A percentile compares a stretch with the other conserved stretches of the same genome.
These are phyloP conservation scores for Palaemon carinicauda DNA, from an alignment of 1,140 invertebrate genomes.

Conservation along the genomic window DNA sequence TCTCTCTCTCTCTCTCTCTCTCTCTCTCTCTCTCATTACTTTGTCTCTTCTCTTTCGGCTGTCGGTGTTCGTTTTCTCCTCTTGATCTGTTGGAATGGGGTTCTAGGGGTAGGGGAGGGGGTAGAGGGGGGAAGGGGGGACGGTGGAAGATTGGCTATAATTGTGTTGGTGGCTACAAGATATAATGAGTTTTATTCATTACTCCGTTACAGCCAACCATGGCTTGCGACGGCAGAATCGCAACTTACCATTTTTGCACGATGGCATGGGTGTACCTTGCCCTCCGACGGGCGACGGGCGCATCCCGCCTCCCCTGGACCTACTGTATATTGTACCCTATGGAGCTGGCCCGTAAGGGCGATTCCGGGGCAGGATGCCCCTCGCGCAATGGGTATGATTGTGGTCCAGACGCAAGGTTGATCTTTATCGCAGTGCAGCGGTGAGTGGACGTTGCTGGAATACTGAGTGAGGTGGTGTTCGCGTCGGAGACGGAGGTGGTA, in stretches of 20 bases:
- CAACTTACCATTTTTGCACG: constrained; percentile 52
- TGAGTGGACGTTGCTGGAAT: constrained; percentile 51
- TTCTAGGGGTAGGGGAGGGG: not conserved
- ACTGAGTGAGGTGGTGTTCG: constrained; percentile 33
- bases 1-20: not conserved
- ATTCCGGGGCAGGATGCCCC: not conserved
- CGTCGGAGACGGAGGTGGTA: not conserved
- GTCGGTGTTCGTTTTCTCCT: not conserved
- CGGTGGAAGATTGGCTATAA: not conserved
- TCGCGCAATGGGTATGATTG: constrained; percentile 33
- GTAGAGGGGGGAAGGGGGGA: not conserved
- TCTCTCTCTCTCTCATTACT: not conserved
- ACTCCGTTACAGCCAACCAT: constrained; percentile 40
- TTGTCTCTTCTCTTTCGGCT: not conserved
- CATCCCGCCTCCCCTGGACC: not conserved
- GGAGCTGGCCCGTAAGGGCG: constrained; percentile 21
- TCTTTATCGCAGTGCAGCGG: constrained; percentile 52
- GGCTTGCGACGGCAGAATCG: constrained; percentile 37
- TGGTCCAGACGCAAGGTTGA: constrained; percentile 48
- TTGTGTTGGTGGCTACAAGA: constrained; percentile 49
- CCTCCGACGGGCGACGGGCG: constrained; percentile 14
- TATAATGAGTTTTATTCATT: constrained; percentile 57
- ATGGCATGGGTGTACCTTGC: constrained; percentile 54
- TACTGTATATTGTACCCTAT: not conserved
- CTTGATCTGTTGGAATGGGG: not conserved